Evolutionary conservation across 2,888 invertebrate species (phyloP).

Genomic region (Campoplex capitator): DNA sequence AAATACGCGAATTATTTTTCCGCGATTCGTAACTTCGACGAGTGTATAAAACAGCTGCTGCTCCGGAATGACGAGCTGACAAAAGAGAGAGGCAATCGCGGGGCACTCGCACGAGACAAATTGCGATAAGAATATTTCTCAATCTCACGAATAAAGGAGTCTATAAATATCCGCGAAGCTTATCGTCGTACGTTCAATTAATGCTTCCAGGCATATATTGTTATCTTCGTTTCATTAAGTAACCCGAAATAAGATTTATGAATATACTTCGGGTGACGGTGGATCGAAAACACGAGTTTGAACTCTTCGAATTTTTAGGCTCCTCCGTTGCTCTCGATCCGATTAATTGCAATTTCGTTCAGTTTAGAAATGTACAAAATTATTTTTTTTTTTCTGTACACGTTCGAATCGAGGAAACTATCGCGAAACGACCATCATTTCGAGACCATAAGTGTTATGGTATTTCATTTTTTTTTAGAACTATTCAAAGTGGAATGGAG

Average conservation of each 20-base stretch:
- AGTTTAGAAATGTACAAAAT: no score
- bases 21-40: background rate
- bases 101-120: background rate
- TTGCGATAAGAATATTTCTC: constrained; percentile 21
- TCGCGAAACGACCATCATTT: no score
- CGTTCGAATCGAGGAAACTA: no score
- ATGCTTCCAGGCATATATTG: background rate
- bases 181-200: background rate
- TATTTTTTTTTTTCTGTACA: no score
- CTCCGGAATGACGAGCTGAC: background rate
- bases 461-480: no score
- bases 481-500: no score
- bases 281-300: background rate
- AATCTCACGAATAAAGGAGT: background rate
- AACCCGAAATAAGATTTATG: background rate
- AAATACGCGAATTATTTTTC: background rate
- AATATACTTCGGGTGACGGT: background rate
- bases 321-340: background rate
- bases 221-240: constrained; percentile 7
- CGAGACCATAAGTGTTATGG: no score
- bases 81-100: constrained; percentile 4
- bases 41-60: constrained; percentile 18
- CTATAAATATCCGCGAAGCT: background rate
- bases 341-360: no score
- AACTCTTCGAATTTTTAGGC: background rate